These are phyloP conservation scores for Mionectes macconnelli DNA, from an alignment of 2,113 vertebrate genomes.

Conservation along the genomic window DNA sequence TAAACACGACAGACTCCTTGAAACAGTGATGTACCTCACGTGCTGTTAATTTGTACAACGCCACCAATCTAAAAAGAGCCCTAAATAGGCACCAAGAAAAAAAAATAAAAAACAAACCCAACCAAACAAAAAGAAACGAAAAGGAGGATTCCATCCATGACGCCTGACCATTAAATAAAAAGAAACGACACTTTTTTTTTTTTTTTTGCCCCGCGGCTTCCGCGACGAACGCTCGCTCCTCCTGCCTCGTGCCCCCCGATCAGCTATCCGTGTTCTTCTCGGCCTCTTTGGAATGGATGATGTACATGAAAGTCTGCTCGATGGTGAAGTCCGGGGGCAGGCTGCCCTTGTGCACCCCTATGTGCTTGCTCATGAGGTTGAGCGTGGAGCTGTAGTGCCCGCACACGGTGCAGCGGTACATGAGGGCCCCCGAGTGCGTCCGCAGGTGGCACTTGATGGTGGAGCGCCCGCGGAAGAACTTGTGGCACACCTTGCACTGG, in stretches of 20 bases:
- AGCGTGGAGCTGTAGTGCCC: slow-evolving; percentile 96
- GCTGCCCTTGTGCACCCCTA: slow-evolving; percentile 92
- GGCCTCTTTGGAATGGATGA: slow-evolving; percentile 94
- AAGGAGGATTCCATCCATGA: background rate
- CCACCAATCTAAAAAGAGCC: slow-evolving; percentile 30
- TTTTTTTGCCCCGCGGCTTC: background rate
- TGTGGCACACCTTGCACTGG: slow-evolving; percentile 97
- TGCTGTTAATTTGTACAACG: slow-evolving; percentile 62
- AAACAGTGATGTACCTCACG: slow-evolving; percentile 47
- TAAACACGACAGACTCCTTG: slow-evolving; percentile 66
- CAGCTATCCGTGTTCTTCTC: slow-evolving; percentile 85
- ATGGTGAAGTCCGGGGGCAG: slow-evolving; percentile 94
- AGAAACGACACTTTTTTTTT: background rate
- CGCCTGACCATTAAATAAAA: slow-evolving; percentile 9
- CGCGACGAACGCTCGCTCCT: background rate
- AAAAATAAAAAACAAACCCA: background rate
- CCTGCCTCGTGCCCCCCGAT: slow-evolving; percentile 59
- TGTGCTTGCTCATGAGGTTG: slow-evolving; percentile 95
- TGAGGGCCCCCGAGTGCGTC: slow-evolving; percentile 95
- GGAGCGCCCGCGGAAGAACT: slow-evolving; percentile 95
- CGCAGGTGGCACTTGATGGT: slow-evolving; percentile 99
- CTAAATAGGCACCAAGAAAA: slow-evolving; percentile 3
- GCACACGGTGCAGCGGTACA: slow-evolving; percentile 96
- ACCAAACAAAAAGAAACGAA: background rate
- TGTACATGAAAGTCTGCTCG: slow-evolving; percentile 99